Evolutionary conservation across 1,140 invertebrate genomes (phyloP).

Genomic region (Papilio aristodemus): DNA sequence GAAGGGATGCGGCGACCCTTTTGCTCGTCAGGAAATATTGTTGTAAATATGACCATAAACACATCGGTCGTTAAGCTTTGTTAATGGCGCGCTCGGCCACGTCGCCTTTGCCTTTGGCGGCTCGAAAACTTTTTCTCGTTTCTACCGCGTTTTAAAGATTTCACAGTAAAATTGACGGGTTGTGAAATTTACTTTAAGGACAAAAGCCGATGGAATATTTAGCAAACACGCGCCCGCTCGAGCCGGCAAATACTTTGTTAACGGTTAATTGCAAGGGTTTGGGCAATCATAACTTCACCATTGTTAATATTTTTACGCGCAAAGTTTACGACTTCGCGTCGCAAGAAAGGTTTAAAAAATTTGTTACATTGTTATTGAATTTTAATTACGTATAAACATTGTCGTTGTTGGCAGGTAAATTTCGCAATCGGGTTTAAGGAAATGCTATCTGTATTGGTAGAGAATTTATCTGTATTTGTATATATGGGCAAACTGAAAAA

Average conservation of each 20-base stretch:
- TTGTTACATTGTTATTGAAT: constrained; percentile 27
- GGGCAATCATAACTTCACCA: constrained; percentile 46
- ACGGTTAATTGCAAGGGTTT: constrained; percentile 67
- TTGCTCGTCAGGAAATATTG: constrained; percentile 50
- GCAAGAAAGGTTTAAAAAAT: constrained; percentile 47
- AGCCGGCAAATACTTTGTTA: constrained; percentile 58
- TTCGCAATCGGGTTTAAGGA: constrained; percentile 1
- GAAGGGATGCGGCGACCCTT: constrained; percentile 38
- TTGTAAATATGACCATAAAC: constrained; percentile 63
- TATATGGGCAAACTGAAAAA: no score
- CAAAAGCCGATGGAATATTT: constrained; percentile 61
- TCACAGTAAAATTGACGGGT: constrained; percentile 62
- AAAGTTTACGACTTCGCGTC: constrained; percentile 51
- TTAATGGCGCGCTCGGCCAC: constrained; percentile 47
- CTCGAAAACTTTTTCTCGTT: constrained; percentile 59
- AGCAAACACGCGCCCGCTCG: constrained; percentile 49
- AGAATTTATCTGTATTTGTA: not conserved
- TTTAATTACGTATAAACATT: constrained; percentile 27
- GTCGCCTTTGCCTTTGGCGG: constrained; percentile 57
- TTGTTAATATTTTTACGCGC: constrained; percentile 59
- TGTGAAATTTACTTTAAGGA: constrained; percentile 54
- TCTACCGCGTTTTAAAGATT: constrained; percentile 42
- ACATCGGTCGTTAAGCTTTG: constrained; percentile 61
- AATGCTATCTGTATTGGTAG: not conserved
- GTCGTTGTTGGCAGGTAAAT: constrained; percentile 13